These are phyloP conservation scores for Hepsetus odoe DNA, from an alignment of 2,113 vertebrate genomes.

Conservation along the genomic window DNA sequence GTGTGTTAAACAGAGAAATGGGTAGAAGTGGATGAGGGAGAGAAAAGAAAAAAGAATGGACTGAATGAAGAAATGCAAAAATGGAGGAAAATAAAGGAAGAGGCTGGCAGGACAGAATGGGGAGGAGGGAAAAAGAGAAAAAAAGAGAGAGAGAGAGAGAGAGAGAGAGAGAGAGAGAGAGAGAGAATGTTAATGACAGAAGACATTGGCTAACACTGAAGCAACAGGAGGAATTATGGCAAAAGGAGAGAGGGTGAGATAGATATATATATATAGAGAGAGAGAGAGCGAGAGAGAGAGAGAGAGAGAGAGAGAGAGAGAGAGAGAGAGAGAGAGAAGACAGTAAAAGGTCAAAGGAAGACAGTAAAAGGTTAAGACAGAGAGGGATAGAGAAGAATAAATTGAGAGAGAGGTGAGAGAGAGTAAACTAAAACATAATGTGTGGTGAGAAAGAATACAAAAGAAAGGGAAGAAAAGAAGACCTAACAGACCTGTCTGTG, in stretches of 20 bases:
- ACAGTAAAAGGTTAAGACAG: background rate
- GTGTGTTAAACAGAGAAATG: slow-evolving; percentile 11
- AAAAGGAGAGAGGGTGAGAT: background rate
- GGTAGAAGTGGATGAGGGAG: slow-evolving; percentile 22
- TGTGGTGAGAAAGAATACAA: background rate
- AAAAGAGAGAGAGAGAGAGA: slow-evolving; percentile 16
- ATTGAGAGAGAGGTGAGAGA: background rate
- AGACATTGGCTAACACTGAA: slow-evolving; percentile 25
- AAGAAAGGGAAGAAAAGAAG: background rate
- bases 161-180: slow-evolving; percentile 1
- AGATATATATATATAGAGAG: too few relatives aligned
- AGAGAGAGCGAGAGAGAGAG: background rate
- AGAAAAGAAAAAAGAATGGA: slow-evolving; percentile 46
- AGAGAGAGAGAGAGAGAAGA: background rate
- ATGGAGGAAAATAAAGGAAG: background rate
- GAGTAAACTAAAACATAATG: slow-evolving; percentile 6
- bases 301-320: slow-evolving; percentile 14
- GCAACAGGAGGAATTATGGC: background rate
- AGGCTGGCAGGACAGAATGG: slow-evolving; percentile 5
- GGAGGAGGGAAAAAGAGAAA: background rate
- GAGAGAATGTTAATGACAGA: background rate
- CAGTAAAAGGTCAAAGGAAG: background rate
- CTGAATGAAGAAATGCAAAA: slow-evolving; percentile 34
- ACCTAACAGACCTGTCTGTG: slow-evolving; percentile 2
- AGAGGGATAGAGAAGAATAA: too few relatives aligned